Evolutionary conservation across 2,888 invertebrate genomes (phyloP).

Genomic region (Heteromyza rotundicornis): DNA sequence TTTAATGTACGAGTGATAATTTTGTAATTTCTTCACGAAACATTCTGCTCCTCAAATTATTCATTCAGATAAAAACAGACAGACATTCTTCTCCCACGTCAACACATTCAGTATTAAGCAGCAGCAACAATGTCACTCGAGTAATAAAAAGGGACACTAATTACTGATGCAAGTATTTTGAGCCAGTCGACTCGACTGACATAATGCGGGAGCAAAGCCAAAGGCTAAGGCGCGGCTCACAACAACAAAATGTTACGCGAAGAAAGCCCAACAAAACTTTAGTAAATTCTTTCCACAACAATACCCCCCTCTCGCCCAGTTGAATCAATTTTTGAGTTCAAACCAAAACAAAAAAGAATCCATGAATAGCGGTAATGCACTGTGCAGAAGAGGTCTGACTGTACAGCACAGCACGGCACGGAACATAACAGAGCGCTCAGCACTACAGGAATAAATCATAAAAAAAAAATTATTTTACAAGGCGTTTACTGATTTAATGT

Average conservation of each 20-base stretch:
- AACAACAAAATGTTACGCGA: not conserved
- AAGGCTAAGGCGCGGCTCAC: not conserved
- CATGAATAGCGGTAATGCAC: conserved; percentile 7
- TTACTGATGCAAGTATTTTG: conserved; percentile 11
- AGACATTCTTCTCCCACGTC: conserved; percentile 11
- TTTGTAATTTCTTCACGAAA: not conserved
- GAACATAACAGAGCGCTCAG: not conserved
- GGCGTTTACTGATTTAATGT: conserved; percentile 19
- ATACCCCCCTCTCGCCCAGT: too few species aligned
- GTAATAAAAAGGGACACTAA: conserved; percentile 2
- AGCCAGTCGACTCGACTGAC: not conserved
- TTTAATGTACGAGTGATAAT: not conserved
- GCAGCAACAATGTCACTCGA: not conserved
- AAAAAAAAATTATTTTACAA: conserved; percentile 13
- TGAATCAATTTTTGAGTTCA: too few species aligned
- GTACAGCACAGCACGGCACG: not conserved
- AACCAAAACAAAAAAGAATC: not conserved
- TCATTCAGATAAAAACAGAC: not conserved
- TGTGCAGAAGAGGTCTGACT: not conserved
- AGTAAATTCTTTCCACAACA: too few species aligned
- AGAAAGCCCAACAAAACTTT: not conserved
- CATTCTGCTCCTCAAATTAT: not conserved
- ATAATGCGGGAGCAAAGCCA: not conserved
- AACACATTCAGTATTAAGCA: not conserved
- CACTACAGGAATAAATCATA: conserved; percentile 12